Base-by-base conservation (phyloP, 2,797 vertebrate species). In the Synaphobranchus kaupii region DNA sequence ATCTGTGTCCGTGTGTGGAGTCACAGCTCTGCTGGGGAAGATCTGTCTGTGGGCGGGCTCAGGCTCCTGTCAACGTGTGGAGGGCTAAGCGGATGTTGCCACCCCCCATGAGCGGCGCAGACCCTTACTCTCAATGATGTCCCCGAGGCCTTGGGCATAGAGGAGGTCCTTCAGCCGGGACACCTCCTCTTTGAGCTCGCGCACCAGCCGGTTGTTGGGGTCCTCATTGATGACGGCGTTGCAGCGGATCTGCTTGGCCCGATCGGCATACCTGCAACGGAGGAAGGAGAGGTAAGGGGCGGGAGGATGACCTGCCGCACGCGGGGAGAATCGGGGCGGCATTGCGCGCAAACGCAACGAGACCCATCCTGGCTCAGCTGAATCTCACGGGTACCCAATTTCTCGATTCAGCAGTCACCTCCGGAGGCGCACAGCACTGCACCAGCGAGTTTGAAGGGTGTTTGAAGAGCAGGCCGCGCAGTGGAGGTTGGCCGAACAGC, bases 221-320 rank as follows among this genome's bases (percentile, higher is more conserved):
- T 99, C 99, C 93, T 99, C 99, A 0, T 99, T 99, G 94, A 99
- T 99, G 89, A 99, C 96, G 0, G 99, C 99, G 0, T 98, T 98
- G 47, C 97, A 98, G 88, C 97, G 97, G 91, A 98, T 98, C 95
- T 98, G 97, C 92, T 98, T 98, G 85, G 97, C 97, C 6, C 97
- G 96, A 90, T 99, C 97, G 0, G 97, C 97, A 0, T 98, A 98
- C 89, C 97, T 98, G 92, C 0, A 86, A n/a, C 0, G 13, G 52
- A 47, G 10, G 63, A 76, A 58, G 34, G 44, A 15, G 28, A 39
- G 71, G 15, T 39, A 44, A 39, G 31, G 15, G 78, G 47, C 17
- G 8, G 44, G 78, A 47, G 31, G 7, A 47, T 12, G 20, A 47
- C 56, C 0, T 12, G 25, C 2, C 47, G 2, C 20, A 4, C 44